Evolutionary conservation across 2,113 vertebrate species (phyloP), one percentile per base, ranked within the genome.

Genomic region (Pituophis catenifer): DNA sequence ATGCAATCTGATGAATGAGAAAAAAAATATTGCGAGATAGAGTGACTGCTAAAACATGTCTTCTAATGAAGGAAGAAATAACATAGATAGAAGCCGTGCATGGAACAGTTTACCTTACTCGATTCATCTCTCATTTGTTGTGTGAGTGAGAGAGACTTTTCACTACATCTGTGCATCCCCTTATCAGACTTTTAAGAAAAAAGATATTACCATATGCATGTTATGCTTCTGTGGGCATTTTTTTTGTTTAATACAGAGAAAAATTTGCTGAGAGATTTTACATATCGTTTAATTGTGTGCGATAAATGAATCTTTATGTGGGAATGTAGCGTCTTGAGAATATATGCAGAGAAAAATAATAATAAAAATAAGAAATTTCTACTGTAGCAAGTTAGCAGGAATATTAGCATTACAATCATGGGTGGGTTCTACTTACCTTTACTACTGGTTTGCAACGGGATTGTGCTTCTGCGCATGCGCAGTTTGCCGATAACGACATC

Each of bases 71-170:
- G 53, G 53, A 59, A 91, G 95, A 94, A 48, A 26, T 92, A 87
- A 95, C 94, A 95, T 95, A 93, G 94, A 29, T 24, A 59, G 86
- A 23, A 94, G 96, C 95, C 94, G 94, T 1, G 97, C 98, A 98
- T 98, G 97, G 97, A 97, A 98, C 98, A 98, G 98, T 98, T 98
- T 98, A 97, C 98, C 97, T 97, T 96, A 95, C 97, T 97, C 94
- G 6, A 54, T 44, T 89, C 95, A 95, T 96, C 95, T 95, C 97
- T 98, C 97, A 97, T 96, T 93, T 96, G 91, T 96, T 95, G 94
- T 94, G 97, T 96, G 96, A 93, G 44, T 96, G 96, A 96, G 96
- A 95, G 97, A 93, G 93, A 90, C 91, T 93, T 95, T 48, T 48
- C 94, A 94, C 94, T n/a, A 54, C 95, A 93, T 95, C 15, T 89